These are phyloP conservation scores for Calidris pygmaea DNA, from an alignment of 2,113 vertebrate species.

Conservation along the genomic window DNA sequence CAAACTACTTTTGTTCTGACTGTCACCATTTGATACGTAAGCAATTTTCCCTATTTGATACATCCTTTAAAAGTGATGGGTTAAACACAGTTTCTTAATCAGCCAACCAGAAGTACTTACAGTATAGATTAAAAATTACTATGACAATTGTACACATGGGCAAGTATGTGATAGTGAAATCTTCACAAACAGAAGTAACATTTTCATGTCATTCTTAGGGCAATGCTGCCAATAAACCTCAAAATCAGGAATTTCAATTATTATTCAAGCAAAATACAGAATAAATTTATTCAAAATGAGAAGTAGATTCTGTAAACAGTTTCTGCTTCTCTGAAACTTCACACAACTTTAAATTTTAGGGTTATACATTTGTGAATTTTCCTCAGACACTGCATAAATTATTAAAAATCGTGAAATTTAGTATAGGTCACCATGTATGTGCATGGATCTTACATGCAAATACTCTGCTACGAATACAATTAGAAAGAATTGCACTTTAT, in stretches of 20 bases:
- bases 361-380: not conserved
- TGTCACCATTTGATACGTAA: not conserved
- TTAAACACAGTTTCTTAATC: not conserved
- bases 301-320: not conserved
- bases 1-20: not conserved
- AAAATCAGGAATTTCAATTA: not conserved
- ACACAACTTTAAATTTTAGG: not conserved
- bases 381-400: not conserved
- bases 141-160: not conserved
- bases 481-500: not conserved
- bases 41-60: not conserved
- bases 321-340: not conserved
- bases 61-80: not conserved
- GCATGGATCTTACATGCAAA: not conserved
- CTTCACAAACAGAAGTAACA: not conserved
- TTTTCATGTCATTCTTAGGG: not conserved
- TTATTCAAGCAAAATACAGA: not conserved
- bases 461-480: not conserved
- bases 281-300: not conserved
- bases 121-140: not conserved
- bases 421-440: not conserved
- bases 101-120: not conserved
- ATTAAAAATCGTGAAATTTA: not conserved
- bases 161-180: not conserved
- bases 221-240: not conserved